These are phyloP conservation scores for Hybos culiciformis DNA, from an alignment of 2,888 invertebrate genomes.

Conservation along the genomic window DNA sequence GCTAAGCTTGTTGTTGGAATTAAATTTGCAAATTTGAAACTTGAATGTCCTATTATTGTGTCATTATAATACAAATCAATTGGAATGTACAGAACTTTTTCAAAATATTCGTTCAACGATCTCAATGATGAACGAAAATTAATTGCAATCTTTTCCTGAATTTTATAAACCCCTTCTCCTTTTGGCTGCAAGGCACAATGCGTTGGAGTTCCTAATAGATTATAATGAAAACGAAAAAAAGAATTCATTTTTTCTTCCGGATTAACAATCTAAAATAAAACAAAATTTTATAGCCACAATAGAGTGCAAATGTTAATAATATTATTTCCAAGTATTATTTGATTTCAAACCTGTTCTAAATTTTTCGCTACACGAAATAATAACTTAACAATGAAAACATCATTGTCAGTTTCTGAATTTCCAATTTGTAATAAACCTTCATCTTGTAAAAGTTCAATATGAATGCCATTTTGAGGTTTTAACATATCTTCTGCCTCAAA, in stretches of 20 bases:
- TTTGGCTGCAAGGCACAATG: constrained; percentile 23
- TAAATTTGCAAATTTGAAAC: constrained; percentile 22
- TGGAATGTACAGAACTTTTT: constrained; percentile 34
- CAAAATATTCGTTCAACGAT: constrained; percentile 35
- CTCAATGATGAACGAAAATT: constrained; percentile 36
- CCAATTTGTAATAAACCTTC: constrained; percentile 32
- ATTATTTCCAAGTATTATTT: background rate
- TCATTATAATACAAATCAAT: constrained; percentile 35
- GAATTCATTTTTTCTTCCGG: constrained; percentile 11
- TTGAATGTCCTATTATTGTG: constrained; percentile 23
- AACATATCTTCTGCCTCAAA: constrained; percentile 22
- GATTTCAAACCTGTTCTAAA: constrained; percentile 15
- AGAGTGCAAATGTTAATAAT: background rate
- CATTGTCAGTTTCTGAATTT: constrained; percentile 25
- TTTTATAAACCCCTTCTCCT: constrained; percentile 23
- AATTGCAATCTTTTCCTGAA: constrained; percentile 37
- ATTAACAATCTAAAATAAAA: constrained; percentile 17
- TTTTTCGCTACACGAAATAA: constrained; percentile 24
- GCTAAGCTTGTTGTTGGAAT: constrained; percentile 18
- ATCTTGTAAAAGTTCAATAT: constrained; percentile 27
- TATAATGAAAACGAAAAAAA: constrained; percentile 20
- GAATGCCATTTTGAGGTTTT: constrained; percentile 28
- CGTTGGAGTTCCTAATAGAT: constrained; percentile 28
- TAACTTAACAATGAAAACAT: constrained; percentile 27
- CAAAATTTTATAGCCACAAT: background rate